Evolutionary conservation across 2,113 vertebrate genomes (phyloP).

Genomic region (Promerops cafer): DNA sequence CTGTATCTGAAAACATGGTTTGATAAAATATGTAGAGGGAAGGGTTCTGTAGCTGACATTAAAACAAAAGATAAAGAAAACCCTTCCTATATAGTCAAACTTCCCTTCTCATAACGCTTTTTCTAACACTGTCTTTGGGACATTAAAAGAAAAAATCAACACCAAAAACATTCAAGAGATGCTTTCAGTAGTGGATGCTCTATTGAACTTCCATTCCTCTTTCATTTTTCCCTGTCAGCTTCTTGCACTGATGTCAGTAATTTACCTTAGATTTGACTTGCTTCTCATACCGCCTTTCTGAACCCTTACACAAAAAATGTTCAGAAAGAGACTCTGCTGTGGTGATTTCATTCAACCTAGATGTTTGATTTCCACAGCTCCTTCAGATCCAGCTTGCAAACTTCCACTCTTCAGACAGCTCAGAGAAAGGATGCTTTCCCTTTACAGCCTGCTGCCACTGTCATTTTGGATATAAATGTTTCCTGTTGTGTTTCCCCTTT

Average conservation of each 20-base stretch:
- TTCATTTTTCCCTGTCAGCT: not conserved
- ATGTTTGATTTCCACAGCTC: not conserved
- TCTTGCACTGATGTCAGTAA: slow-evolving; percentile 13
- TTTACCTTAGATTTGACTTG: slow-evolving; percentile 5
- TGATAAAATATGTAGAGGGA: not conserved
- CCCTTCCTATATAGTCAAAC: not conserved
- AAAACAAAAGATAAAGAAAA: not conserved
- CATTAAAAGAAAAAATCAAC: not conserved
- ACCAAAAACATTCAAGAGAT: not conserved
- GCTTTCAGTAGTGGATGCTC: not conserved
- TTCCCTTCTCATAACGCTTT: not conserved
- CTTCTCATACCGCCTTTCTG: not conserved
- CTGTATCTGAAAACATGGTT: not conserved
- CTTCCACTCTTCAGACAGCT: not conserved
- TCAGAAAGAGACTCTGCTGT: not conserved
- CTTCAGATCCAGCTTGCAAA: not conserved
- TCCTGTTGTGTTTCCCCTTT: not conserved
- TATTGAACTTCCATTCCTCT: not conserved
- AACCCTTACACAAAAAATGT: not conserved
- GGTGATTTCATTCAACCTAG: slow-evolving; percentile 7
- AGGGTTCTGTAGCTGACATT: not conserved
- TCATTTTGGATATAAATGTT: not conserved
- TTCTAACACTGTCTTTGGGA: not conserved
- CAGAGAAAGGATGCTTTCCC: not conserved
- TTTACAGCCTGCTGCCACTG: not conserved